Evolutionary conservation across 2,888 invertebrate species (phyloP).

Genomic region (Mongoloraphidia duomilia): DNA sequence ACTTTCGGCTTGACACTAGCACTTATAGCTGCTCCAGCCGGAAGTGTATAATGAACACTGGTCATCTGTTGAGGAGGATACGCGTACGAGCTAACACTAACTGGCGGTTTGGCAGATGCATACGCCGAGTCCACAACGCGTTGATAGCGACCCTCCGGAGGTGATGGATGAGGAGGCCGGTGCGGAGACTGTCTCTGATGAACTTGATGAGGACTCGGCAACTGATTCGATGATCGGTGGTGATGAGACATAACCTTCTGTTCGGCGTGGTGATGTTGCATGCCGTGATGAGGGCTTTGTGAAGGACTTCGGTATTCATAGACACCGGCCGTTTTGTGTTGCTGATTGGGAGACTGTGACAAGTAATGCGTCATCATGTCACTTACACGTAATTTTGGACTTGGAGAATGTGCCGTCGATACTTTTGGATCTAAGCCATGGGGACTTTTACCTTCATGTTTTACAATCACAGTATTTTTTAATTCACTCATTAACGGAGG

Average conservation of each 20-base stretch:
- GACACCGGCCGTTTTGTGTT: constrained; percentile 20
- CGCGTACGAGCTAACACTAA: constrained; percentile 23
- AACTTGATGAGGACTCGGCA: constrained; percentile 30
- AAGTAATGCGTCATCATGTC: constrained; percentile 42
- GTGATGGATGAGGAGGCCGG: constrained; percentile 28
- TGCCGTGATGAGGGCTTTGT: constrained; percentile 30
- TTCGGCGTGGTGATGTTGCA: constrained; percentile 23
- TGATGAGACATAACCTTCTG: constrained; percentile 23
- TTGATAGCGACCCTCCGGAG: constrained; percentile 20
- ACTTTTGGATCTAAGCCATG: constrained; percentile 37
- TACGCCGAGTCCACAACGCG: constrained; percentile 24
- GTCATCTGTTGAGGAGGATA: constrained; percentile 29
- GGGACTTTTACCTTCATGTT: constrained; percentile 51
- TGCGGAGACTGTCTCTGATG: constrained; percentile 32
- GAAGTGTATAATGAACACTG: constrained; percentile 33
- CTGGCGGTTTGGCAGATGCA: constrained; percentile 21
- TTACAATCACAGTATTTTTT: constrained; percentile 66
- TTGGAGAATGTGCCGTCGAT: constrained; percentile 39
- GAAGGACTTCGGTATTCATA: constrained; percentile 31
- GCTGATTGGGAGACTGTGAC: constrained; percentile 28
- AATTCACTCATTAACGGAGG: constrained; percentile 50
- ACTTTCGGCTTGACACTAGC: constrained; percentile 49
- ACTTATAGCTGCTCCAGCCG: constrained; percentile 34
- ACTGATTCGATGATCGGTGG: constrained; percentile 24
- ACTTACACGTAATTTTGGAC: constrained; percentile 38